Evolutionary conservation across 2,797 vertebrate species (phyloP).

Genomic region (Cyclura pinguis): DNA sequence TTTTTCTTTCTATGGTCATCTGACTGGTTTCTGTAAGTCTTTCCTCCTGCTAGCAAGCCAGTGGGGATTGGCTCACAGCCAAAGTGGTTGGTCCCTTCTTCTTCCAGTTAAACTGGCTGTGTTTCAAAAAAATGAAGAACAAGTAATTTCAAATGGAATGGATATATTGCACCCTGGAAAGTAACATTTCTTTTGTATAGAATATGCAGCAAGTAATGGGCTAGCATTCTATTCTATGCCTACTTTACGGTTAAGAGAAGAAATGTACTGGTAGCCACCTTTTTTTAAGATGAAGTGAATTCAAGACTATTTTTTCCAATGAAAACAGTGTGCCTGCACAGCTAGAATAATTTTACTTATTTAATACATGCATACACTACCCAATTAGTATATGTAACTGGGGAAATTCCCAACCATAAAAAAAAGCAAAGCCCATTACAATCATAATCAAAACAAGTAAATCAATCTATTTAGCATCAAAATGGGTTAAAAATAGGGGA

Average conservation of each 20-base stretch:
- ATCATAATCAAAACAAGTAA: neutral
- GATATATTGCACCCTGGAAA: neutral
- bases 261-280: neutral
- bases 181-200: neutral
- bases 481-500: neutral
- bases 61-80: neutral
- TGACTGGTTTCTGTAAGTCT: neutral
- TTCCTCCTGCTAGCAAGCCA: neutral
- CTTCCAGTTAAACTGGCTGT: neutral
- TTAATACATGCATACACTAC: neutral
- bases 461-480: neutral
- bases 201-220: neutral
- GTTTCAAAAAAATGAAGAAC: neutral
- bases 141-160: neutral
- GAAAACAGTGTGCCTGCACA: neutral
- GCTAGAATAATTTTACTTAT: neutral
- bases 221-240: neutral
- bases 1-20: neutral
- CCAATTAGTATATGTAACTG: neutral
- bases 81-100: neutral
- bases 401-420: neutral
- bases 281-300: no score
- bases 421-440: neutral
- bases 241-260: neutral
- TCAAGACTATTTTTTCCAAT: neutral